These are phyloP conservation scores for Myiagra hebetior DNA, from an alignment of 2,113 vertebrate species.

Conservation along the genomic window DNA sequence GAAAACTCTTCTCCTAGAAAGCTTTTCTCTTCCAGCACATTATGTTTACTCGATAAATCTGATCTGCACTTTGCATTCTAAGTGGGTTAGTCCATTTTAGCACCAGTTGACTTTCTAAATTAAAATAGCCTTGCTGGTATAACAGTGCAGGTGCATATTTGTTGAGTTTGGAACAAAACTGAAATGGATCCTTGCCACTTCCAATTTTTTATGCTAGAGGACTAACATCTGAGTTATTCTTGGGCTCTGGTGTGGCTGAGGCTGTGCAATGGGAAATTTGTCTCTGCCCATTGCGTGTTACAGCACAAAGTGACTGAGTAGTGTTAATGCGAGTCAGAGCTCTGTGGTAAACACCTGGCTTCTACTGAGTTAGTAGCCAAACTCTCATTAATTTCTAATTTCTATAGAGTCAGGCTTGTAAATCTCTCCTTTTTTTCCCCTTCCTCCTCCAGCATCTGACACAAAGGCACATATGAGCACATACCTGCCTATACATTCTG, in stretches of 20 bases:
- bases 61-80: neutral
- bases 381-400: neutral
- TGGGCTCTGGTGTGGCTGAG: neutral
- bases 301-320: neutral
- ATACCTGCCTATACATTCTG: neutral
- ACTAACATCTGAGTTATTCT: neutral
- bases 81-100: neutral
- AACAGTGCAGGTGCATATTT: neutral
- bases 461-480: neutral
- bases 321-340: neutral
- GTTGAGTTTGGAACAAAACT: neutral
- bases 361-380: neutral
- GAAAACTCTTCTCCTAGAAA: constrained; percentile 13
- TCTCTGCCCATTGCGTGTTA: neutral
- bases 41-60: neutral
- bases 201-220: neutral
- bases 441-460: neutral
- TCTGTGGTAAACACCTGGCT: neutral
- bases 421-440: neutral
- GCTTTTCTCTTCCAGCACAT: neutral
- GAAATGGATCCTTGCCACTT: neutral
- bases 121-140: neutral
- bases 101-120: neutral
- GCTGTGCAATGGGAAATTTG: neutral
- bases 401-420: neutral